Evolutionary conservation across 2,888 invertebrate species (phyloP).

Genomic region (Nephrotoma guestfalica): DNA sequence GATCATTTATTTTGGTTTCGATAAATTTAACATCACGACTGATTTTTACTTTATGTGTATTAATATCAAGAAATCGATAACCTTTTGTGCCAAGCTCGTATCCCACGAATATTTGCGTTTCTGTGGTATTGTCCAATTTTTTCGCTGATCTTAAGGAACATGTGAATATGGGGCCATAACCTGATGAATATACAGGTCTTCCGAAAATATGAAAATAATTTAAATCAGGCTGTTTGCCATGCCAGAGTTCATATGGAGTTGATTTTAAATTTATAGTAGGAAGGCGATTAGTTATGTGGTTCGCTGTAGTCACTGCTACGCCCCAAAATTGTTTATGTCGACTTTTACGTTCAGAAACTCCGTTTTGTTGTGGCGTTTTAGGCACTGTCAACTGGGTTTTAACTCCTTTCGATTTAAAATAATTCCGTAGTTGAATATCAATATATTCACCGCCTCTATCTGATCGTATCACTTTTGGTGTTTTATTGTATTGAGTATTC

Average conservation of each 20-base stretch:
- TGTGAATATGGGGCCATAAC: no score
- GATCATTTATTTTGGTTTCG: background rate
- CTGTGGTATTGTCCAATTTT: background rate
- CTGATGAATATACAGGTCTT: no score
- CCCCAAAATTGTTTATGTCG: conserved; percentile 13
- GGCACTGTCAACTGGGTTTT: background rate
- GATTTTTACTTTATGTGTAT: background rate
- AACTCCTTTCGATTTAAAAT: conserved; percentile 12
- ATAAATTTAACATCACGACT: background rate
- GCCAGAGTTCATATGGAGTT: background rate
- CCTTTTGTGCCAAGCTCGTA: background rate
- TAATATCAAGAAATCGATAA: background rate
- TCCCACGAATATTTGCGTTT: background rate
- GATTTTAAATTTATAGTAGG: background rate
- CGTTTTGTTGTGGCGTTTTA: conserved; percentile 5
- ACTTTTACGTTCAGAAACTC: background rate
- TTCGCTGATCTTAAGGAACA: background rate
- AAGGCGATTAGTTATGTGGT: background rate
- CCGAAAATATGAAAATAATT: background rate
- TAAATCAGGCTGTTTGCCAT: background rate
- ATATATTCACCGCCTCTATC: no score
- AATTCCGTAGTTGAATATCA: no score
- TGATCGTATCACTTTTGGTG: conserved; percentile 10
- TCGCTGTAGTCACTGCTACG: conserved; percentile 12
- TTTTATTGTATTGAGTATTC: conserved; percentile 9